phyloP scores from a whole-genome alignment of 2,888 invertebrate species.

The Neelides folsomi region DNA sequence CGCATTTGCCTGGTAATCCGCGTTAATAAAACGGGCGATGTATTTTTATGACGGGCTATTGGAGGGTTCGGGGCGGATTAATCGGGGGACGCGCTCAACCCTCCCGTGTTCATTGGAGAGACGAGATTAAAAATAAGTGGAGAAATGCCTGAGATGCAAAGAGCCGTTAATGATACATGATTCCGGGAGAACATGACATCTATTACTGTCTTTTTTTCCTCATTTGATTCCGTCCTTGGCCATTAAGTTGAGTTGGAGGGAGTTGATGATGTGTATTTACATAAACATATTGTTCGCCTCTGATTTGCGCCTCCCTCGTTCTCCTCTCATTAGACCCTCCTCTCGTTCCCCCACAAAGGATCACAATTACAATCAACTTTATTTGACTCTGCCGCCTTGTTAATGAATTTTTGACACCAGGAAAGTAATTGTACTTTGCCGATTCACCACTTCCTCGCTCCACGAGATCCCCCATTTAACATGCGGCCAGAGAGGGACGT shows the following conservation, averaged over 20 bases:
- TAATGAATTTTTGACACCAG: constrained; percentile 11
- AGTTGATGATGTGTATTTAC: background rate
- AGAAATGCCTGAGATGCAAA: constrained; percentile 23
- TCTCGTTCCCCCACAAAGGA: too few species aligned
- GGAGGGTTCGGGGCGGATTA: background rate
- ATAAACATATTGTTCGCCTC: background rate
- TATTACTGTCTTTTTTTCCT: background rate
- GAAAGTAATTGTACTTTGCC: background rate
- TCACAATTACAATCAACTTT: constrained; percentile 6
- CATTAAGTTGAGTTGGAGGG: background rate
- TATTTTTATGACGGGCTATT: too few species aligned
- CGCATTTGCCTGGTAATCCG: too few species aligned
- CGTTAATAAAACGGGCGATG: too few species aligned
- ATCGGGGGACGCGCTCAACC: background rate
- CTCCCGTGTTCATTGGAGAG: too few species aligned
- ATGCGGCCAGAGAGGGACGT: too few species aligned
- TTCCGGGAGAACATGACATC: constrained; percentile 4
- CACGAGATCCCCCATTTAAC: background rate
- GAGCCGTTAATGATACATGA: constrained; percentile 33
- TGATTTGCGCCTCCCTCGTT: too few species aligned
- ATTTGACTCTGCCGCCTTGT: constrained; percentile 7
- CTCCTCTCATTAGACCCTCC: too few species aligned
- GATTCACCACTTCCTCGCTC: constrained; percentile 2
- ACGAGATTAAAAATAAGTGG: too few species aligned
- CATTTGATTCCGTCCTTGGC: too few species aligned